phyloP scores from a whole-genome alignment of 2,888 invertebrate species.

The Schizaphis graminum region DNA sequence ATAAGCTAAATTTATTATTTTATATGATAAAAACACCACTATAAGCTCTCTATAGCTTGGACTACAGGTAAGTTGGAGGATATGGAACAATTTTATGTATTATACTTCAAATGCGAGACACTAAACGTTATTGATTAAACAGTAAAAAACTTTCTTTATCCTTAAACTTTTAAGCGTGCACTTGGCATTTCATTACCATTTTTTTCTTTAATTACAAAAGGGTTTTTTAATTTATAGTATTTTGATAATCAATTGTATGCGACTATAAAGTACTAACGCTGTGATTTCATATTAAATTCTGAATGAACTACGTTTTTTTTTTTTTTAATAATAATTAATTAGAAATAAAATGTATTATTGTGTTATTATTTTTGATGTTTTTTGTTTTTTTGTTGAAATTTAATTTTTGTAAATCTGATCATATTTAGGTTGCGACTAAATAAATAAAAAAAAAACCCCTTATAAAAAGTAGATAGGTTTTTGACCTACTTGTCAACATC shows the following conservation, averaged over 20 bases:
- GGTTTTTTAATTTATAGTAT: conserved; percentile 46
- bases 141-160: conserved; percentile 51
- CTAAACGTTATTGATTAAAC: conserved; percentile 59
- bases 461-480: neutral
- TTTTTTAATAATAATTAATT: neutral
- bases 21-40: conserved; percentile 15
- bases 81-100: conserved; percentile 4
- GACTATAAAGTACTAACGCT: neutral
- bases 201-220: conserved; percentile 21
- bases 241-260: neutral
- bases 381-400: neutral
- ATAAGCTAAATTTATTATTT: conserved; percentile 19
- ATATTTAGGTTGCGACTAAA: neutral
- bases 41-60: too few species aligned
- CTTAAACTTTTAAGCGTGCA: conserved; percentile 37
- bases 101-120: conserved; percentile 19
- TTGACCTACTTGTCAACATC: conserved; percentile 1
- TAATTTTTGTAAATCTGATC: neutral
- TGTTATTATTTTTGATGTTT: neutral
- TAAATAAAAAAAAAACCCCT: neutral
- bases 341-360: neutral
- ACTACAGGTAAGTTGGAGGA: neutral
- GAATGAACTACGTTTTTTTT: neutral
- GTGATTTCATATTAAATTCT: neutral
- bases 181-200: conserved; percentile 43